Conservation (phyloP, 2,113 vertebrate genomes). For the Anarhynchus alexandrinus region DNA sequence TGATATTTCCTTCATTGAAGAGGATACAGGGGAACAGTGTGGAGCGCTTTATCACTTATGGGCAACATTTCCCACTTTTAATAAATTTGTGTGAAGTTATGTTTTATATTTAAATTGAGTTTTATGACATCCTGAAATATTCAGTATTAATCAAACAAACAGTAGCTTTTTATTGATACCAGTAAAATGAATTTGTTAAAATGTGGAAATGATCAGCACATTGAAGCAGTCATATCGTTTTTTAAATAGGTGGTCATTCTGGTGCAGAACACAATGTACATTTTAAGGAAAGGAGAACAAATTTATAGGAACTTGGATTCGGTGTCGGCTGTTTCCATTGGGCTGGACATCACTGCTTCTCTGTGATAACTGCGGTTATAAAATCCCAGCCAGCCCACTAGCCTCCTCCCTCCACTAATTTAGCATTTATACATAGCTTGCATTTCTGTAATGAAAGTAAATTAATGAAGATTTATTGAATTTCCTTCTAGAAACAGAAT, state of each 20-base stretch:
- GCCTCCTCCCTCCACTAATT: not conserved
- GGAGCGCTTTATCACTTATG: not conserved
- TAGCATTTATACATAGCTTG: not conserved
- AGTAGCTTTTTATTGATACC: not conserved
- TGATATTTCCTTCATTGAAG: not conserved
- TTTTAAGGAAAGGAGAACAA: not conserved
- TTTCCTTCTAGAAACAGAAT: slow-evolving; percentile 46
- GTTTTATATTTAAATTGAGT: not conserved
- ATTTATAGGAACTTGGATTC: not conserved
- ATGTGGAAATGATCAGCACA: not conserved
- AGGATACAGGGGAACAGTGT: not conserved
- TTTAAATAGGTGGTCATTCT: not conserved
- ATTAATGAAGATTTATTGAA: slow-evolving; percentile 8
- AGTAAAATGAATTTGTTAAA: not conserved
- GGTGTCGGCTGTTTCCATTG: not conserved
- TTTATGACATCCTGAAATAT: not conserved
- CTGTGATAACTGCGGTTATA: not conserved
- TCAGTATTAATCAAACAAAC: not conserved
- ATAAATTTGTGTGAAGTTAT: not conserved
- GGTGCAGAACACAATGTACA: not conserved
- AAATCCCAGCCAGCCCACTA: not conserved
- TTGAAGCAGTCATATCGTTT: not conserved
- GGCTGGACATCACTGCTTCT: not conserved
- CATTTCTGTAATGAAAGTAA: slow-evolving; percentile 31
- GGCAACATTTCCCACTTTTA: not conserved